Base-by-base conservation (phyloP, 2,888 invertebrate genomes). In the Actias luna region DNA sequence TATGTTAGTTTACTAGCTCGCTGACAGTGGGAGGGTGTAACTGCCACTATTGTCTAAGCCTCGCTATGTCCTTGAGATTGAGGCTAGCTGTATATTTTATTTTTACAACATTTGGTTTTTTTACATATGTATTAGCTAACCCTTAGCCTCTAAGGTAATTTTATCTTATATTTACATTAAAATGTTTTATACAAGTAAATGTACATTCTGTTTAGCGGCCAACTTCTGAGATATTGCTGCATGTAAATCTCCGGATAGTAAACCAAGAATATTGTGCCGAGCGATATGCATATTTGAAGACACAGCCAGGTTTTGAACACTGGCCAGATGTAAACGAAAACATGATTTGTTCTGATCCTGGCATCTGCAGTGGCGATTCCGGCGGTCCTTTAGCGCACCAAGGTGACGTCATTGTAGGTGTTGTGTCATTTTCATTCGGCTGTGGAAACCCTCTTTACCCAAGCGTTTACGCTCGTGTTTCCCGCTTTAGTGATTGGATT, bases 381-480 rank as follows among this genome's bases (percentile, higher is more conserved):
- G 92, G 76, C 0, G 72, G 72, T n/a, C 73, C 75, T 0, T 60
- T 74, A 36, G 16, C 66, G 7, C 70, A 69, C 72, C 75, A 75
- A 65, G 79, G 80, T 59, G 18, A 65, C 3, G 77, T 77, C 62
- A 79, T 87, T 63, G 79, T 90, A 65, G 89, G 89, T 39, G 75
- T 90, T 62, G 85, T 87, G 39, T 87, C 89, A 63, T 88, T 84
- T 79, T 87, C 89, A 65, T 82, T 79, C 64, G 80, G 83, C 22
- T 90, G 90, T 67, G 90, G 86, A 29, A 79, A 81, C 64, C 76
- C 78, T 29, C 74, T 76, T 65, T 88, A 83, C 71, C 92, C 92
- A 0, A 89, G 88, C 50, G 83, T 92, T 62, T 89, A 86, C 67
- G 80, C 86, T 18, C 79, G 87, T 36, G 84, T 93, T 61, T 70